Evolutionary conservation across 1,140 invertebrate species (phyloP), one percentile per base, ranked within the genome.

Genomic region (Stegodyphus mimosarum): DNA sequence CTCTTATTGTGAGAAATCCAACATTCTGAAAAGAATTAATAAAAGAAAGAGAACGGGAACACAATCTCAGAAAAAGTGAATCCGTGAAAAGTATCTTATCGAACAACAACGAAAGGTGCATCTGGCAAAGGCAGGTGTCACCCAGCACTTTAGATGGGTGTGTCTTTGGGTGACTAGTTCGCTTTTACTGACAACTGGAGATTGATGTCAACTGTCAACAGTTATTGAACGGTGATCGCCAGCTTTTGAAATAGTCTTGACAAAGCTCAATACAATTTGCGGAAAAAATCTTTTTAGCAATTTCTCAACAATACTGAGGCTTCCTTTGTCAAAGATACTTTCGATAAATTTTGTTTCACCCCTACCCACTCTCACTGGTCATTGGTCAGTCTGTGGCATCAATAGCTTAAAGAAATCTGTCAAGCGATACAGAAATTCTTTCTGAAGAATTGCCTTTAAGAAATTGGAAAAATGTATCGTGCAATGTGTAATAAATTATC

Each of bases 141-240:
- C 69, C n/a, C 18, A 10, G 11, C 51, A 53, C 13, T 79, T 69
- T 53, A 67, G 51, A 70, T 51, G 51, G 50, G 77, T 69, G 77
- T 79, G 77, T 79, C 77, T 53, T 6, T 33, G 17, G 67, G n/a
- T 10, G 49, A 67, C 60, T 10, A 64, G 55, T 15, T 60, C 15
- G 6, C 64, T 6, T 51, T 49, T 77, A 17, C 52, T 74, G 72
- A 74, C 52, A 53, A 67, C 51, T 11, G n/a, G 15, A 55, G 51
- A 79, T 69, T 48, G 60, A 70, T 50, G 66, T 66, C 50, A 55
- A 55, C 50, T 48, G 18, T 79, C 77, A 79, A 79, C 64, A 79
- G 51, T 79, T 53, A 77, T 66, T 66, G 74, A 77, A 50, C 72
- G 17, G 9, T 18, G 52, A 18, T 15, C 7, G 72, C n/a, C 53